phyloP scores from a whole-genome alignment of 2,113 vertebrate species.

The Calidris pygmaea region DNA sequence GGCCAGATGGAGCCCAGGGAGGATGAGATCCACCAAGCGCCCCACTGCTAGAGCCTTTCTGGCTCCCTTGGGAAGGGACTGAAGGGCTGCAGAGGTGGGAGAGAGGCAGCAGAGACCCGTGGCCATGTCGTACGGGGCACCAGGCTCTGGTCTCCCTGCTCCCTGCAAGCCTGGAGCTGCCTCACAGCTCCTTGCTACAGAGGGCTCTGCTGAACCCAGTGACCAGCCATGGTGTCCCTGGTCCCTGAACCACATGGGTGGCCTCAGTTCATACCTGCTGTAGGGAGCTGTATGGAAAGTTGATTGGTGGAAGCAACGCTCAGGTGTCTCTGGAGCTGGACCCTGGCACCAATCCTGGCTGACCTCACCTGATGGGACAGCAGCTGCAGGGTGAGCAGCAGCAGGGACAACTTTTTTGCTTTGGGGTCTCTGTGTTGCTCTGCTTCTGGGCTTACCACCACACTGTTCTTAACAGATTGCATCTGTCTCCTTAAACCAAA shows the following conservation, averaged over 20 bases:
- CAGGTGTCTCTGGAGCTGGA: background rate
- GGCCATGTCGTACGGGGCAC: accelerated
- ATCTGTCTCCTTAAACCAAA: background rate
- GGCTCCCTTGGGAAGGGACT: background rate
- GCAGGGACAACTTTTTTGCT: background rate
- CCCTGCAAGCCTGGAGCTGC: background rate
- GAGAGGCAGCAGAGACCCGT: background rate
- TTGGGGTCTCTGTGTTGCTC: accelerated
- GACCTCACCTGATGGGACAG: background rate
- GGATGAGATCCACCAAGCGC: background rate
- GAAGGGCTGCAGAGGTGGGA: background rate
- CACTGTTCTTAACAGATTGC: background rate
- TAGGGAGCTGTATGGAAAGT: background rate
- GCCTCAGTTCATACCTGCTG: background rate
- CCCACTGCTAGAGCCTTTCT: background rate
- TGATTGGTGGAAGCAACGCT: background rate
- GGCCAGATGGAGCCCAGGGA: background rate
- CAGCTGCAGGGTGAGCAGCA: background rate
- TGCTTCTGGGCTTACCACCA: background rate
- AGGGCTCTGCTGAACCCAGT: background rate
- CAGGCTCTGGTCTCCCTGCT: background rate
- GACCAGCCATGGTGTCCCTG: accelerated
- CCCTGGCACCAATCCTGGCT: background rate
- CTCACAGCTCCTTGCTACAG: background rate
- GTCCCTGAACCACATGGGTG: accelerated